A percentile compares a stretch with the other conserved stretches of the same genome.
These are phyloP conservation scores for Scomber colias DNA, from an alignment of 2,113 vertebrate genomes.

Conservation along the genomic window DNA sequence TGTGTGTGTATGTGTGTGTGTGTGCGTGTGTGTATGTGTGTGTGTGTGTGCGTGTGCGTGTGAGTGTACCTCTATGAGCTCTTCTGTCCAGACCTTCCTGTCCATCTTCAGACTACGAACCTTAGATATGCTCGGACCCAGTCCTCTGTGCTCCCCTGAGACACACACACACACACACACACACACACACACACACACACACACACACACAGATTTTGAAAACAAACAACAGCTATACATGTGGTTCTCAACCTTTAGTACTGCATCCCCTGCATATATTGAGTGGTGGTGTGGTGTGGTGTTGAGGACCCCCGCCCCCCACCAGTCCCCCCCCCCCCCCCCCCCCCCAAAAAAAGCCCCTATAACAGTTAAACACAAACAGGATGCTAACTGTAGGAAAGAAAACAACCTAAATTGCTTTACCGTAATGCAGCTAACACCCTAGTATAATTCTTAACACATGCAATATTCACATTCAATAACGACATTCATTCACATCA, in stretches of 20 bases:
- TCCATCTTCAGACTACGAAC: slow-evolving; percentile 98
- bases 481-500: too few species aligned
- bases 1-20: too few species aligned
- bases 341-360: too few species aligned
- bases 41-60: background rate
- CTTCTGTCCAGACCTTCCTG: slow-evolving; percentile 94
- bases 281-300: too few species aligned
- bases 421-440: background rate
- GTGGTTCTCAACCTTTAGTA: too few species aligned
- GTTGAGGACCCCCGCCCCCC: too few species aligned
- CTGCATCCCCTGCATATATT: too few species aligned
- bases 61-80: slow-evolving; percentile 90
- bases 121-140: slow-evolving; percentile 92
- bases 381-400: too few species aligned
- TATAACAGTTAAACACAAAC: too few species aligned
- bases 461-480: too few species aligned
- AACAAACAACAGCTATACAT: background rate
- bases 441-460: background rate
- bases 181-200: background rate
- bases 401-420: too few species aligned
- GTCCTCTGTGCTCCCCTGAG: slow-evolving; percentile 91
- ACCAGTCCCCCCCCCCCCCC: too few species aligned
- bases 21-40: background rate
- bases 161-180: slow-evolving; percentile 40
- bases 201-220: slow-evolving; percentile 17